Percentiles rank a stretch among this genome's conserved stretches.
Evolutionary conservation across 2,113 vertebrate genomes (phyloP).

Genomic region (Petrocephalus microphthalmus): DNA sequence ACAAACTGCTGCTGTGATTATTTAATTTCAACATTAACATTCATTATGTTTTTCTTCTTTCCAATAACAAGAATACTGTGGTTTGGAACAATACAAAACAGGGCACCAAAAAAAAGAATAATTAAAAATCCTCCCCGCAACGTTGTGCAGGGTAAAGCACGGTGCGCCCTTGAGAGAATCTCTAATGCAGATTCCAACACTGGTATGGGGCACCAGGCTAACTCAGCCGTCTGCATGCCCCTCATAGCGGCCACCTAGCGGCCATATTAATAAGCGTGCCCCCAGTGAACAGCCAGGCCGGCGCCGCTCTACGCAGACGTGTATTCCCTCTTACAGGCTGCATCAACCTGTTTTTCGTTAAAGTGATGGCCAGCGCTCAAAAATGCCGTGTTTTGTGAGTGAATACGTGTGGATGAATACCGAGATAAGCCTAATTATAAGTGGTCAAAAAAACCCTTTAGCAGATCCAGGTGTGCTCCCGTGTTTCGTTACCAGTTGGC

Average conservation of each 20-base stretch:
- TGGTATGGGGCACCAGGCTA: neutral
- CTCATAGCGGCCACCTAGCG: neutral
- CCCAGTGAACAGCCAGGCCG: neutral
- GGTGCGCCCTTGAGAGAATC: neutral
- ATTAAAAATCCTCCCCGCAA: neutral
- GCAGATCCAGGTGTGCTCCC: neutral
- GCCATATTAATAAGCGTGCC: neutral
- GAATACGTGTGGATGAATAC: neutral
- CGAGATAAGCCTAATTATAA: too few species aligned
- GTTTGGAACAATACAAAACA: neutral
- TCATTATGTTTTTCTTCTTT: neutral
- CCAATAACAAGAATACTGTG: neutral
- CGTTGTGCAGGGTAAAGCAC: neutral
- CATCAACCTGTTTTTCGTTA: neutral
- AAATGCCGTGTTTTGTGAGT: neutral
- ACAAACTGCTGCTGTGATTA: neutral
- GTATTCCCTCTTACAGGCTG: neutral
- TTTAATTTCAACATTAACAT: neutral
- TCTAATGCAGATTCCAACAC: neutral
- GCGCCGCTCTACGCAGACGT: neutral
- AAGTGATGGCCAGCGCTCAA: neutral
- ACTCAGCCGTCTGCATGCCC: neutral
- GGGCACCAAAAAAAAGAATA: neutral
- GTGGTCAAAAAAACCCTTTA: too few species aligned
- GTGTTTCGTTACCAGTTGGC: neutral